A percentile compares a stretch with the other conserved stretches of the same genome.
phyloP scores from a whole-genome alignment of 2,797 vertebrate genomes.

The Mormyrus hasselquistii region DNA sequence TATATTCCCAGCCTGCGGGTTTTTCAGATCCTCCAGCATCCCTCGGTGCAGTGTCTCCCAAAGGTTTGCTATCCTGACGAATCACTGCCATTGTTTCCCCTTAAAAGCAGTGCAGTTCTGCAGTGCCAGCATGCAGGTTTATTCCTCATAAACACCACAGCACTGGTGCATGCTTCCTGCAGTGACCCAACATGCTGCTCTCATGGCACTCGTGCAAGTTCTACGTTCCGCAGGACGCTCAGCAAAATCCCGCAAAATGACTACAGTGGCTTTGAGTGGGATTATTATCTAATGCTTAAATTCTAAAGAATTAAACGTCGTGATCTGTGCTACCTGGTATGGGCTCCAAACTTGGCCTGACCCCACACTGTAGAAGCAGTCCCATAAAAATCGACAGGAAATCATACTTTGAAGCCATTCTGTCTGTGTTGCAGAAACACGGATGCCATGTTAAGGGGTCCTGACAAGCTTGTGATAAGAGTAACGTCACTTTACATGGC shows the following conservation, averaged over 20 bases:
- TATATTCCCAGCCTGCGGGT: neutral
- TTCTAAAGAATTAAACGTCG: neutral
- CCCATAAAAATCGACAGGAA: neutral
- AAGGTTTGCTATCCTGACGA: neutral
- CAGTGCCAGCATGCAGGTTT: neutral
- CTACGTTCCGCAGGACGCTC: neutral
- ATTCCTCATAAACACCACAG: neutral
- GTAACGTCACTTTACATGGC: slow-evolving; percentile 1
- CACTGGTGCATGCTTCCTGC: neutral
- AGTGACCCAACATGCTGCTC: neutral
- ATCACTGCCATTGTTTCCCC: neutral
- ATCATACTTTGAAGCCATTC: neutral
- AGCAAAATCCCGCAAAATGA: neutral
- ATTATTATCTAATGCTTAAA: neutral
- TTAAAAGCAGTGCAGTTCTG: neutral
- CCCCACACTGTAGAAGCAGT: neutral
- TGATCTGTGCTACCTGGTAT: neutral
- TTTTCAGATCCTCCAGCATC: neutral
- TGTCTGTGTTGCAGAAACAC: neutral
- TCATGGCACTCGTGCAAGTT: too few species aligned
- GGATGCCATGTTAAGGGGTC: neutral
- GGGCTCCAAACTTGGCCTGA: neutral
- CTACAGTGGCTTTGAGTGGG: neutral
- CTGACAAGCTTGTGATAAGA: neutral
- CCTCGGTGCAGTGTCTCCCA: neutral